A percentile compares a stretch with the other conserved stretches of the same genome.
Evolutionary conservation across 2,888 invertebrate species (phyloP).

Genomic region (Pelosia muscerda): DNA sequence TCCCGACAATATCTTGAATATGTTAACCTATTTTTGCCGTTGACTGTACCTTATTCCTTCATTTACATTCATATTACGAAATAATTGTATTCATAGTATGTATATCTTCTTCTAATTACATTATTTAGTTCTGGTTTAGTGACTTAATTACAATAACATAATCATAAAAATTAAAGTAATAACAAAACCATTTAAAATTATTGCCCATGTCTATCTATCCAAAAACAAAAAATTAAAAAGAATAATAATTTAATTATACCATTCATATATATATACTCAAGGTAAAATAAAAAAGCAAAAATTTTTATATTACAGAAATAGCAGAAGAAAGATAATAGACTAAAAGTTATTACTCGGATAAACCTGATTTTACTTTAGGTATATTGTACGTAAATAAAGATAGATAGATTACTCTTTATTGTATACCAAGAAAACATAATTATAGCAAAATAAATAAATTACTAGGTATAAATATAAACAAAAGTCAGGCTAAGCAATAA

Average conservation of each 20-base stretch:
- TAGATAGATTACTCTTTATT: no score
- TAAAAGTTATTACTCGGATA: neutral
- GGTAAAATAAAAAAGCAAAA: neutral
- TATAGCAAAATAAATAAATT: no score
- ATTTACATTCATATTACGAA: neutral
- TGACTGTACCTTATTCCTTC: conserved; percentile 1
- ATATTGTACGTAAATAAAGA: no score
- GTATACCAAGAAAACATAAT: no score
- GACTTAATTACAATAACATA: neutral
- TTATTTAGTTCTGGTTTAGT: neutral
- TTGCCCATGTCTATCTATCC: conserved; percentile 1
- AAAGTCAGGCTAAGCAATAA: no score
- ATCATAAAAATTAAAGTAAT: neutral
- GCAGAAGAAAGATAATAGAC: neutral
- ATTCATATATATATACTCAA: neutral
- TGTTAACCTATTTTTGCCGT: neutral
- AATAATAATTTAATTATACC: neutral
- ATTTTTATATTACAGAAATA: neutral
- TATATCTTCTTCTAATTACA: conserved; percentile 7
- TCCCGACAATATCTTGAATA: no score
- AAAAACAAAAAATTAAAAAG: neutral
- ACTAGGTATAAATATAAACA: no score
- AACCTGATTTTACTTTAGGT: no score
- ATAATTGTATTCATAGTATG: neutral
- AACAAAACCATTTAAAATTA: conserved; percentile 1